Evolutionary conservation across 2,888 invertebrate genomes (phyloP), one percentile per base, ranked within the genome.

Genomic region (Lysandra coridon): DNA sequence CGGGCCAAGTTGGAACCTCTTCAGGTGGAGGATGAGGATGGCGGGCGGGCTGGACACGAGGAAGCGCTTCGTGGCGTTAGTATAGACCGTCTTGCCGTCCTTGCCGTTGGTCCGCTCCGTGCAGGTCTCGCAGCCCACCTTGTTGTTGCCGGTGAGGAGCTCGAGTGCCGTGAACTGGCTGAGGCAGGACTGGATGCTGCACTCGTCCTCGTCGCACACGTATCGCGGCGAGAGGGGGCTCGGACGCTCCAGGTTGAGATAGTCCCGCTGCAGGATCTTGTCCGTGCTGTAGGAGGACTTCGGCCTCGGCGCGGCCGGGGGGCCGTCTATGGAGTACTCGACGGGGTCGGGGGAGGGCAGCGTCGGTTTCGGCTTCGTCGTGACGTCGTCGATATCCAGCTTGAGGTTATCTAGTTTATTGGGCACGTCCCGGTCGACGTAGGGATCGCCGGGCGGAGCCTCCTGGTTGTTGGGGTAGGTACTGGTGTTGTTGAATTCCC

Each of bases 91-190:
- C 87, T 97, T 97, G 30, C 96, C 96, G 80, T 96, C 95, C 80
- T 96, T 95, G 69, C 95, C 96, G 83, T 96, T 96, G 82, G 95
- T 94, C n/a, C 96, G 92, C 82, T 96, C 96, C 0, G 98, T 98
- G 91, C 99, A 99, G 75, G 96, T 96, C 86, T 98, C 98, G 90
- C 99, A 99, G 79, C 97, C 97, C 77, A 99, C 99, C 91, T 98
- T 98, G 90, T 99, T 99, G 88, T 97, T 97, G 0, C 98, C 99
- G 0, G 97, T 98, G 91, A 99, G 96, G 33, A 98, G 93, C 88
- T 99, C 99, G 23, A 98, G 95, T 0, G 97, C 97, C 0, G 98
- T 99, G 91, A 99, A 99, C 89, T 98, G 98, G 86, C 97, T 97
- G 79, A 99, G 96, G 88, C 99, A 99, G 0, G 98, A 98, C 85